These are phyloP conservation scores for Thelaira solivaga DNA, from an alignment of 2,888 invertebrate genomes.

Conservation along the genomic window DNA sequence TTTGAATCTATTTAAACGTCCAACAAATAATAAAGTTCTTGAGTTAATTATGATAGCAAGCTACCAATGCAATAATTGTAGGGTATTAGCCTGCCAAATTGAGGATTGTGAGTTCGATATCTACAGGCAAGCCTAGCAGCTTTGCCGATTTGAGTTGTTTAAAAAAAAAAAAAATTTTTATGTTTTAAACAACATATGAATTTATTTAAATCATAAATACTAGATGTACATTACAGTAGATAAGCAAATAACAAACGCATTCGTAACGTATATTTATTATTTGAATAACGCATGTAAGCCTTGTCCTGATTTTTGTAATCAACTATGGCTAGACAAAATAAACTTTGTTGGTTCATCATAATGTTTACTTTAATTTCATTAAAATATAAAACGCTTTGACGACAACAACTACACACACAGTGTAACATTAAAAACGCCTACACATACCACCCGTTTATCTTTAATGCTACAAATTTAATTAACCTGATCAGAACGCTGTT, in stretches of 20 bases:
- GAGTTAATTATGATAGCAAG: no score
- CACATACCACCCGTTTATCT: not conserved
- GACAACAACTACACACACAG: no score
- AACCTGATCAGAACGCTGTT: constrained; percentile 52
- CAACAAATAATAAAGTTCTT: no score
- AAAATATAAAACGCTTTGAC: constrained; percentile 37
- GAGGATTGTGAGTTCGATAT: no score
- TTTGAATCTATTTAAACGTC: no score
- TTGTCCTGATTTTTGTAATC: constrained; percentile 39
- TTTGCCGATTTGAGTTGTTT: no score
- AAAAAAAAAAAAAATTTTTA: no score
- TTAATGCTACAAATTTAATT: constrained; percentile 41
- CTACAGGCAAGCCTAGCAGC: no score
- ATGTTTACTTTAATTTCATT: constrained; percentile 53
- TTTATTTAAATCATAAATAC: no score
- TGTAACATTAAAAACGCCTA: constrained; percentile 15
- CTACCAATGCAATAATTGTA: no score
- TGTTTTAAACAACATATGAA: no score
- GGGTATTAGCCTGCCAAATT: no score
- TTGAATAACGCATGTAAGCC: constrained; percentile 6
- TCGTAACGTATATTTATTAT: constrained; percentile 22
- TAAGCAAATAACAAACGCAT: not conserved
- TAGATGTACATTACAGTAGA: constrained; percentile 9
- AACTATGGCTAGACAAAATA: constrained; percentile 54
- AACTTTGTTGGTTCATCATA: constrained; percentile 41